These are phyloP conservation scores for Phoeniculus purpureus DNA, from an alignment of 2,797 vertebrate species.

Conservation along the genomic window DNA sequence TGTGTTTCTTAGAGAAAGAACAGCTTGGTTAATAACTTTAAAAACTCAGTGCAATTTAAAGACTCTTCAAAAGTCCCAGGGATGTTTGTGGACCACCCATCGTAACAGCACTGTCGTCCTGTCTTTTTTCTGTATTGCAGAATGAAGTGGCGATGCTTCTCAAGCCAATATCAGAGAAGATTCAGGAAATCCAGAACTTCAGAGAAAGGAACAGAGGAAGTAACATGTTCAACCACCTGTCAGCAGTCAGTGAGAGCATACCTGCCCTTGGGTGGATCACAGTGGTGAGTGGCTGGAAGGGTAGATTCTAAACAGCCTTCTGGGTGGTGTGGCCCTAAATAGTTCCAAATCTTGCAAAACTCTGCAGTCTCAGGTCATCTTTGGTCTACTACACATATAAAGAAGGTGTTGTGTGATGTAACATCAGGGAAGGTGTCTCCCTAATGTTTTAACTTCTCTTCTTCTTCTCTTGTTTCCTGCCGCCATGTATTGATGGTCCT, in stretches of 20 bases:
- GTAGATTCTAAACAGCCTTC: background rate
- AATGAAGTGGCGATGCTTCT: slow-evolving; percentile 85
- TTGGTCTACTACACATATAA: background rate
- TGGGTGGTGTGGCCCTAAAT: background rate
- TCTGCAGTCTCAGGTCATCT: background rate
- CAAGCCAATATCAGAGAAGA: slow-evolving; percentile 94
- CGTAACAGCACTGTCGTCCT: background rate
- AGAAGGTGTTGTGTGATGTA: background rate
- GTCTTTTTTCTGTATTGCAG: slow-evolving; percentile 64
- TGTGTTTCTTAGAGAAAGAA: background rate
- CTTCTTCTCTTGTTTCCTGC: slow-evolving; percentile 62
- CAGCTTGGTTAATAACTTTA: background rate
- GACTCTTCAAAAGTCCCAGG: background rate
- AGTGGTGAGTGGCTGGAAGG: slow-evolving; percentile 83
- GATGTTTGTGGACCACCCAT: background rate
- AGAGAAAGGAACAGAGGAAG: slow-evolving; percentile 94
- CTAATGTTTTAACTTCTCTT: slow-evolving; percentile 64
- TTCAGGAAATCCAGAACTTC: slow-evolving; percentile 94
- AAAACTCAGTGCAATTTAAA: background rate
- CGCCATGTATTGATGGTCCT: slow-evolving; percentile 71
- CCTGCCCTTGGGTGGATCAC: slow-evolving; percentile 96
- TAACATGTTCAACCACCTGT: slow-evolving; percentile 94
- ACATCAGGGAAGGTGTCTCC: background rate
- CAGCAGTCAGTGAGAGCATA: slow-evolving; percentile 96
- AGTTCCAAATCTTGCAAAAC: background rate